Evolutionary conservation across 2,888 invertebrate species (phyloP).

Genomic region (Linnaemya vulpina): DNA sequence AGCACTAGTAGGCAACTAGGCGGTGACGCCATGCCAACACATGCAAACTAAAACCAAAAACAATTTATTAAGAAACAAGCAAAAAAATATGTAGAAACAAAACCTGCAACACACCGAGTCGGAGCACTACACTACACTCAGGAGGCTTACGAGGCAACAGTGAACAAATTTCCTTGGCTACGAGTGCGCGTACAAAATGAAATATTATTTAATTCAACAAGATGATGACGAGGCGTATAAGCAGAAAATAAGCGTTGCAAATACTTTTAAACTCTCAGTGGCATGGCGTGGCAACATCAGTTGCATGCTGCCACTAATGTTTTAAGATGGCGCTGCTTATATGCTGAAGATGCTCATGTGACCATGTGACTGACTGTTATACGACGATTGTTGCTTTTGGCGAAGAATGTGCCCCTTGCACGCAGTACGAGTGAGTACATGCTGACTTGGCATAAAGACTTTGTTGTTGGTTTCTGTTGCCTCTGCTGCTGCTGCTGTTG

Average conservation of each 20-base stretch:
- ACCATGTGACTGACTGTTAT: slow-evolving; percentile 51
- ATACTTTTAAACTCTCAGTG: slow-evolving; percentile 46
- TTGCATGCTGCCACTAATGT: slow-evolving; percentile 35
- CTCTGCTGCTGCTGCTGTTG: slow-evolving; percentile 40
- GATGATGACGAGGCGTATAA: slow-evolving; percentile 73
- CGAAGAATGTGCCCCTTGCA: slow-evolving; percentile 10
- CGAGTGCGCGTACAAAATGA: slow-evolving; percentile 42
- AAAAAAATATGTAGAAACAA: neutral
- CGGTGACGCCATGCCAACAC: slow-evolving; percentile 44
- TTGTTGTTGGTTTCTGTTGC: slow-evolving; percentile 1
- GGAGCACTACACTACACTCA: neutral
- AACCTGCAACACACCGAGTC: slow-evolving; percentile 2
- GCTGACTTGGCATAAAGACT: slow-evolving; percentile 62
- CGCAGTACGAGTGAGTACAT: slow-evolving; percentile 15
- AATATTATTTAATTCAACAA: slow-evolving; percentile 69
- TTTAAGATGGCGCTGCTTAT: slow-evolving; percentile 49
- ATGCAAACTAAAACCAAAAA: slow-evolving; percentile 3
- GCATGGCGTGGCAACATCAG: slow-evolving; percentile 30
- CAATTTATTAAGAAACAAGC: neutral
- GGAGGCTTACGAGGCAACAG: slow-evolving; percentile 28
- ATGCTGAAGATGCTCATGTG: slow-evolving; percentile 26
- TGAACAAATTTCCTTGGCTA: slow-evolving; percentile 44
- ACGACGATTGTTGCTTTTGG: slow-evolving; percentile 46
- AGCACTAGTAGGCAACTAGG: slow-evolving; percentile 44
- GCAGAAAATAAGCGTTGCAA: slow-evolving; percentile 69